Base-by-base conservation (phyloP, 2,113 vertebrate genomes). In the Ammodytes dubius region DNA sequence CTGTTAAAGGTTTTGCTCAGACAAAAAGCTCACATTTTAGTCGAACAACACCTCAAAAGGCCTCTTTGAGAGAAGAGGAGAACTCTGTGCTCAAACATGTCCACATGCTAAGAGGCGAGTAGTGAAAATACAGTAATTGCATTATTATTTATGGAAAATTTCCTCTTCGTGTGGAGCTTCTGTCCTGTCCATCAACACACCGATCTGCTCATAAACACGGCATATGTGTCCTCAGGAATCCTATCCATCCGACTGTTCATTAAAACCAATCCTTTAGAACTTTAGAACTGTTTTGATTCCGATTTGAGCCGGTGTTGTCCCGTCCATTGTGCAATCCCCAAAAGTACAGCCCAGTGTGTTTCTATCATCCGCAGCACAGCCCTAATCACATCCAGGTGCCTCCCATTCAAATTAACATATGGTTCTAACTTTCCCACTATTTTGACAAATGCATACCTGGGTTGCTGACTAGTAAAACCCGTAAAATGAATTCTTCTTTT, bases 311-410 rank as follows among this genome's bases (percentile, higher is more conserved):
- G 46, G 68, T 86, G 79, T 79, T 90, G 81, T 78, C 64, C 81
- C 63, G 77, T 70, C 76, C 68, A 35, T 60, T 73, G 85, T 77
- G 77, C 77, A 89, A 72, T 59, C 12, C 37, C 45, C 27, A 9
- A 66, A 9, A 66, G 66, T 27, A 27, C 53, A 64, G 67, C 67
- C 37, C 59, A 40, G 27, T 1, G 47, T 37, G 58, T 87, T 92
- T 78, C 91, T 94, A 89, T 92, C 91, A 91, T 94, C 93, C 71
- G 70, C 82, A 79, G 86, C 85, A 91, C 7, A 8, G 74, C 87
- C 86, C 64, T 95, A 95, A 96, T 96, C 92, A 91, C 85, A 89
- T 84, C 85, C 95, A 96, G 90, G 91, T 96, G 95, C 87, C 88
- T 92, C 82, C 88, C 78, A 84, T 90, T 93, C 77, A 92, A 91